phyloP scores from a whole-genome alignment of 2,888 invertebrate species.

The Chalcis sispes region DNA sequence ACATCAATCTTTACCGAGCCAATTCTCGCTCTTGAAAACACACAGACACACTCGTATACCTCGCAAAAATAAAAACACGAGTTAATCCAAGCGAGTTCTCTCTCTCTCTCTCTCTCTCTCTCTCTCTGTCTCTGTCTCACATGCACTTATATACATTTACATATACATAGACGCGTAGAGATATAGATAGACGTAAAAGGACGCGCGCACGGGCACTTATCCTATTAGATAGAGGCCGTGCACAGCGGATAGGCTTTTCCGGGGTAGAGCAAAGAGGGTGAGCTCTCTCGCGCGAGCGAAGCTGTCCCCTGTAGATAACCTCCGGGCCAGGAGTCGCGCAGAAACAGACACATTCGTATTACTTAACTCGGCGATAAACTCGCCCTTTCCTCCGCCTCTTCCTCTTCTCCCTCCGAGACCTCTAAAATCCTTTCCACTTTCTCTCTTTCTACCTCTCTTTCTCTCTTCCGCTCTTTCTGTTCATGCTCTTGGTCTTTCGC shows the following conservation, averaged over 20 bases:
- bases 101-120: too few relatives aligned
- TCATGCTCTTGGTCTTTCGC: too few relatives aligned
- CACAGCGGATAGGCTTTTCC: conserved; percentile 25
- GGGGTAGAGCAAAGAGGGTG: too few relatives aligned
- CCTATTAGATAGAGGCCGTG: conserved; percentile 64
- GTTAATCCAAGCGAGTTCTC: too few relatives aligned
- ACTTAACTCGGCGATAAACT: conserved; percentile 78
- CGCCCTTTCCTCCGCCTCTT: conserved; percentile 62
- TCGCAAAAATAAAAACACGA: too few relatives aligned
- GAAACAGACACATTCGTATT: conserved; percentile 77
- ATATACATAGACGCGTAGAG: too few relatives aligned
- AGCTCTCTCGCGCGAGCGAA: conserved; percentile 65
- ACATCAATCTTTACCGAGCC: too few relatives aligned
- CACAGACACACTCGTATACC: too few relatives aligned
- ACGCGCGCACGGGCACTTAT: conserved; percentile 65
- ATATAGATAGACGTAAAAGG: too few relatives aligned
- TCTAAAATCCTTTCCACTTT: conserved; percentile 63
- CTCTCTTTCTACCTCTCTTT: conserved; percentile 58
- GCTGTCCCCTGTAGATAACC: conserved; percentile 72
- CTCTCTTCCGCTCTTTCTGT: conserved; percentile 63
- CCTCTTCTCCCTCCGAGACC: conserved; percentile 69
- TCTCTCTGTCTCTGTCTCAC: too few relatives aligned
- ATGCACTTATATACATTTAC: too few relatives aligned
- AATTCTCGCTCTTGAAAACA: too few relatives aligned
- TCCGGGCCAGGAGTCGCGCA: conserved; percentile 61